Conservation (phyloP, 2,113 vertebrate species). For the Gadus chalcogrammus region DNA sequence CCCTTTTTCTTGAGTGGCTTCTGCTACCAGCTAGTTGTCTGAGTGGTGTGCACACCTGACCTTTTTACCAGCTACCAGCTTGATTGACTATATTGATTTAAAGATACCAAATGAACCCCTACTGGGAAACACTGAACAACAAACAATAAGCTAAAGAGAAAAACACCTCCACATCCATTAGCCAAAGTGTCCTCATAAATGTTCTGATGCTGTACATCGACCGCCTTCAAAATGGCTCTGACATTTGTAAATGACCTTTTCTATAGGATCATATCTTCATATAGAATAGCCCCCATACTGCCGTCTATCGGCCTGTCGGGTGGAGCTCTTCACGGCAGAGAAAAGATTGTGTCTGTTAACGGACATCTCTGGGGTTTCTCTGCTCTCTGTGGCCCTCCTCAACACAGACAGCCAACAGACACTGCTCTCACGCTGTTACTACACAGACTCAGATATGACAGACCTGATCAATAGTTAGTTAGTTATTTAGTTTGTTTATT, state of each 20-base stretch:
- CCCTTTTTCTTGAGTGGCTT: too few species aligned
- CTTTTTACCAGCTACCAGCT: not conserved
- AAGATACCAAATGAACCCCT: not conserved
- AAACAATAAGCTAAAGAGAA: not conserved
- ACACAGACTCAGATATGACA: slow-evolving; percentile 56
- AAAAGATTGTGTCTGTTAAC: slow-evolving; percentile 39
- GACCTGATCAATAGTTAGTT: slow-evolving; percentile 46
- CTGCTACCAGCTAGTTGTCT: too few species aligned
- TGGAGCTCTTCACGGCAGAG: too few species aligned
- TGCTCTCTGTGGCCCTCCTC: slow-evolving; percentile 46
- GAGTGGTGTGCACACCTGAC: not conserved
- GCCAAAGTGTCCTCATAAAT: slow-evolving; percentile 87
- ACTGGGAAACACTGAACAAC: not conserved
- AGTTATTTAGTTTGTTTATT: too few species aligned
- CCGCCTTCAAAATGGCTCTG: slow-evolving; percentile 85
- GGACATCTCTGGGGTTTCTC: slow-evolving; percentile 67
- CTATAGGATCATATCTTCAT: not conserved
- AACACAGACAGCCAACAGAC: slow-evolving; percentile 61
- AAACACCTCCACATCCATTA: slow-evolving; percentile 80
- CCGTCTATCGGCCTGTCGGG: too few species aligned
- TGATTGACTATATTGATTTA: slow-evolving; percentile 8
- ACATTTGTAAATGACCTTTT: slow-evolving; percentile 88
- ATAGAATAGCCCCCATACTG: not conserved
- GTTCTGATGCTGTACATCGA: slow-evolving; percentile 88
- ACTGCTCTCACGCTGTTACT: slow-evolving; percentile 41